Conservation (phyloP, 2,888 invertebrate genomes). For the Parascotia fuliginaria region DNA sequence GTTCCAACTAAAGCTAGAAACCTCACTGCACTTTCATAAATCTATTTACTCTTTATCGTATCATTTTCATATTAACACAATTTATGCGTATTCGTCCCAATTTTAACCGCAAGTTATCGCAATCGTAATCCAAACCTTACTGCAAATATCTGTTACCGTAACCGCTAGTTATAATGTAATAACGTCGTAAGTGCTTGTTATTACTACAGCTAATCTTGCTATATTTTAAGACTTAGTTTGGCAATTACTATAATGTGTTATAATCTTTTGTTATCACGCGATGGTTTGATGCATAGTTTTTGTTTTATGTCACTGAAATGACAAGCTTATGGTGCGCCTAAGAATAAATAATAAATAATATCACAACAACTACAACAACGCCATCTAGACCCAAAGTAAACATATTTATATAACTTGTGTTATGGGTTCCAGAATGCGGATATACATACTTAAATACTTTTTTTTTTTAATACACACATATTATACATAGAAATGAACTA, state of each 20-base stretch:
- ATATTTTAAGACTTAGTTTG: conserved; percentile 12
- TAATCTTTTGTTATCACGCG: conserved; percentile 3
- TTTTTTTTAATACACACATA: too few relatives aligned
- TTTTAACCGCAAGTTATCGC: conserved; percentile 14
- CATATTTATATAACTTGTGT: too few relatives aligned
- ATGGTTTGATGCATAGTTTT: conserved; percentile 12
- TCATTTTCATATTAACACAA: conserved; percentile 12
- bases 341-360: too few relatives aligned
- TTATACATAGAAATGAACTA: too few relatives aligned
- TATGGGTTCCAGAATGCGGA: too few relatives aligned
- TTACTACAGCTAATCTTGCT: neutral
- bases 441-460: too few relatives aligned
- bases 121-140: conserved; percentile 17
- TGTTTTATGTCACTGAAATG: neutral
- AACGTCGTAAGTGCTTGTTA: conserved; percentile 16
- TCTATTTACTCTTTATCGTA: too few relatives aligned
- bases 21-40: too few relatives aligned
- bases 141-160: conserved; percentile 25
- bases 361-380: too few relatives aligned
- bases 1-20: too few relatives aligned
- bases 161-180: conserved; percentile 19
- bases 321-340: too few relatives aligned
- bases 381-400: too few relatives aligned
- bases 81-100: conserved; percentile 8
- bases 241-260: conserved; percentile 8